Evolutionary conservation across 2,113 vertebrate species (phyloP).

Genomic region (Megatriorchis doriae): DNA sequence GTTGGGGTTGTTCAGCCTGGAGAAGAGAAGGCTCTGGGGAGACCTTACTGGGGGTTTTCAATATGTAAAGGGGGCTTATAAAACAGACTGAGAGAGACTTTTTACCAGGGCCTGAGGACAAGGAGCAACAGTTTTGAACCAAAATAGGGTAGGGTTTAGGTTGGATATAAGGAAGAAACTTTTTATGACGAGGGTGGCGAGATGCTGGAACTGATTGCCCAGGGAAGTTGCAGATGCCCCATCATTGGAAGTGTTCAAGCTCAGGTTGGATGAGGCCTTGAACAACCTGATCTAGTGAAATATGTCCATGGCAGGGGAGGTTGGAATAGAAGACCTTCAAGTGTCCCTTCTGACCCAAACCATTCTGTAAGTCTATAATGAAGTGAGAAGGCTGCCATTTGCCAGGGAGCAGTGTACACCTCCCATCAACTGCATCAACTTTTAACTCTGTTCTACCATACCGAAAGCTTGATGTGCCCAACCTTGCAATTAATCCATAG

Average conservation of each 20-base stretch:
- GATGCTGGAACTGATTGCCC: background rate
- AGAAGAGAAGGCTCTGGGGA: background rate
- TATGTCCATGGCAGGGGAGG: background rate
- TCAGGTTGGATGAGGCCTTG: background rate
- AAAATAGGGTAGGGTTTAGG: background rate
- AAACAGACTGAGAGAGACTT: background rate
- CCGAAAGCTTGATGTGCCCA: background rate
- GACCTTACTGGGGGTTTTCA: background rate
- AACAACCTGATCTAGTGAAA: background rate
- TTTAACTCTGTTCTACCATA: background rate
- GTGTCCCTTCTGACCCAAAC: background rate
- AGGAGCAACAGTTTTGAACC: background rate
- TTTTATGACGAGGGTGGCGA: background rate
- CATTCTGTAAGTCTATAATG: rapidly evolving
- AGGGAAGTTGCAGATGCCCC: background rate
- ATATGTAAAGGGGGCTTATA: background rate
- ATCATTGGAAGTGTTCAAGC: background rate
- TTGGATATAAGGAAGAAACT: background rate
- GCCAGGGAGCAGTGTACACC: background rate
- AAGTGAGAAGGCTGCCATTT: background rate
- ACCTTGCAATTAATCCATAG: background rate
- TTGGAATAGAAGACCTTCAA: background rate
- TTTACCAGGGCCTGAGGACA: background rate
- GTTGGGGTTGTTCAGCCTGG: background rate
- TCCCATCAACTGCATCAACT: background rate